Base-by-base conservation (phyloP, 1,140 invertebrate species). In the Melipona quadrifasciata region DNA sequence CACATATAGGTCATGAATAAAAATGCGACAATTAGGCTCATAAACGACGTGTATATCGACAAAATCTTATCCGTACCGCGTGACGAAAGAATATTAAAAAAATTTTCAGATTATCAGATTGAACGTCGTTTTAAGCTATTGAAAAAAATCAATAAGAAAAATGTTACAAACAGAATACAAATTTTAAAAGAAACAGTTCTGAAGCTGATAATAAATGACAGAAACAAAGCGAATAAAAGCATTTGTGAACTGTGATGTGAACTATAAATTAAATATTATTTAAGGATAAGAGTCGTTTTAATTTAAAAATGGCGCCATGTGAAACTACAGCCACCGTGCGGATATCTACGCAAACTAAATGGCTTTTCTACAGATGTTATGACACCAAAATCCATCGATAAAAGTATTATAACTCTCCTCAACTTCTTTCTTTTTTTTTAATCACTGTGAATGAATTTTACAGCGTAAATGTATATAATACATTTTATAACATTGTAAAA, bases 1-100 rank as follows among this genome's bases (percentile, higher is more conserved):
- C 80, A 31, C 51, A 81, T 83, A 58, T 76, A 76, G 80, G 47
- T 74, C 80, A 82, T 70, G 70, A 53, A 80, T 39, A 70, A 24
- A 86, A 80, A 86, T 34, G 82, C 12, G 51, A 51, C 55, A 75
- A 58, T 57, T 6, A 24, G 17, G 5, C 0, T 17, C 6, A 1
- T 14, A 34, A 74, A 34, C 19, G 53, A 58, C 12, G 14, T 27
- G 16, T 6, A 12, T 2, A 12, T 5, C 53, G 27, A 21, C 3
- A 47, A 39, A 24, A 31, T 31, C 21, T 75, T 34, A 58, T 31
- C 11, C 6, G 2, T 51, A 19, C 6, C 5, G 14, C 2, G 21
- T 5, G n/a, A 51, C 24, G 12, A 16, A 72, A 51, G 21, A 47
- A 27, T 51, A 72, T 72, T 51, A 27, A 27, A 27, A 70, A 70